Evolutionary conservation across 2,888 invertebrate species (phyloP).

Genomic region (Arctia plantaginis): DNA sequence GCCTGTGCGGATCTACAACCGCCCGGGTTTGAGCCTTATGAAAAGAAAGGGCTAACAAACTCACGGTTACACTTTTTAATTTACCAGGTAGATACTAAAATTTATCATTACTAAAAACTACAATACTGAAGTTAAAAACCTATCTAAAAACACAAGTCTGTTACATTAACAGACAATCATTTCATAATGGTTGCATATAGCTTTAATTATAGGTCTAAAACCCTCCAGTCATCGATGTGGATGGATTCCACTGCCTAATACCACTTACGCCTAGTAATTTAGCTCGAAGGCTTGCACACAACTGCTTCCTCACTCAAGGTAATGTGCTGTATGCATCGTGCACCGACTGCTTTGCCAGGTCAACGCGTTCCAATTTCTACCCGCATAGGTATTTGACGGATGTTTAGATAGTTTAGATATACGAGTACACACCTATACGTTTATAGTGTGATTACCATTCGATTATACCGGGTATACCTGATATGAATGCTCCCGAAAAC

Average conservation of each 20-base stretch:
- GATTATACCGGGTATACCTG: background rate
- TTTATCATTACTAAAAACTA: background rate
- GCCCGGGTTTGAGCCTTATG: too few relatives aligned
- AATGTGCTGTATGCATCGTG: constrained; percentile 11
- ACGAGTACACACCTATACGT: background rate
- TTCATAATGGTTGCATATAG: background rate
- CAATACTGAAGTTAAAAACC: background rate
- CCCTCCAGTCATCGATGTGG: background rate
- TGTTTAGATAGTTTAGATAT: background rate
- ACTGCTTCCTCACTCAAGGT: constrained; percentile 2
- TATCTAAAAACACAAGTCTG: background rate
- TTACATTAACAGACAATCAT: background rate
- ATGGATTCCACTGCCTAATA: background rate
- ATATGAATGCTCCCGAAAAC: too few relatives aligned
- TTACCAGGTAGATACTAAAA: too few relatives aligned
- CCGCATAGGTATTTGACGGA: constrained; percentile 13
- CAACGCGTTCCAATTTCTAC: constrained; percentile 71
- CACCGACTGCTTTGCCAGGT: constrained; percentile 48
- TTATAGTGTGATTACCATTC: background rate
- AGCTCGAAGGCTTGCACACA: constrained; percentile 12
- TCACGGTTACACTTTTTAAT: too few relatives aligned
- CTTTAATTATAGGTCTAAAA: background rate
- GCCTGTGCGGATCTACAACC: too few relatives aligned
- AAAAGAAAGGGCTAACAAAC: too few relatives aligned
- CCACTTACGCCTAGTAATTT: background rate